Percentiles rank a stretch among this genome's conserved stretches.
phyloP scores from a whole-genome alignment of 2,113 vertebrate species.

The Platysternon megacephalum region DNA sequence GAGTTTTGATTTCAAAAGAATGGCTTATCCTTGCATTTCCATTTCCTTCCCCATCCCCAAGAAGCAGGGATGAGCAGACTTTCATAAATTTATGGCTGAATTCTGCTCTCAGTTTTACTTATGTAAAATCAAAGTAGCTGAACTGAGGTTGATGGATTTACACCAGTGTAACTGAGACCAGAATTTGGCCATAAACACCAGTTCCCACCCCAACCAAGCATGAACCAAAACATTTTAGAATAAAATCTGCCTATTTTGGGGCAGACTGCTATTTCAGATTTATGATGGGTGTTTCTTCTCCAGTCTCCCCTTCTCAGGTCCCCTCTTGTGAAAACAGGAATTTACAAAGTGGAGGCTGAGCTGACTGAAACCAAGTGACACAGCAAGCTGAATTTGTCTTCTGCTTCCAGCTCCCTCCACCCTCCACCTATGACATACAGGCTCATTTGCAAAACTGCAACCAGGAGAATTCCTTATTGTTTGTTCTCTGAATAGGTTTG shows the following conservation, averaged over 20 bases:
- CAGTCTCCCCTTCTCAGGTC: not conserved
- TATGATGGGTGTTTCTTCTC: not conserved
- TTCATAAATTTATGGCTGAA: not conserved
- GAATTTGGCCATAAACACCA: not conserved
- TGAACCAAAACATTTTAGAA: not conserved
- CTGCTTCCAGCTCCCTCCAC: not conserved
- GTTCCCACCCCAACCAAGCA: not conserved
- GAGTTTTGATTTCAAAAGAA: slow-evolving; percentile 50
- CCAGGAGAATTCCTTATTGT: not conserved
- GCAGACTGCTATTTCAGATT: not conserved
- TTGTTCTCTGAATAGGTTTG: not conserved
- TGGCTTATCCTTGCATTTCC: not conserved
- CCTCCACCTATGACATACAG: not conserved
- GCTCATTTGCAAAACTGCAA: not conserved
- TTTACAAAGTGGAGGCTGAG: not conserved
- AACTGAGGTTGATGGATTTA: not conserved
- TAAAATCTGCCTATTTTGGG: not conserved
- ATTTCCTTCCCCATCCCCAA: not conserved
- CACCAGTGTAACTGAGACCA: not conserved
- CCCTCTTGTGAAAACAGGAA: not conserved
- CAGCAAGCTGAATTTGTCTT: not conserved
- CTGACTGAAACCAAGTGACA: not conserved
- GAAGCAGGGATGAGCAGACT: not conserved
- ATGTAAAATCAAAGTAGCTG: not conserved
- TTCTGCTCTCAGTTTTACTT: not conserved